A percentile compares a stretch with the other conserved stretches of the same genome.
Conservation (phyloP, 1,140 invertebrate genomes). For the Bacillus rossius region DNA sequence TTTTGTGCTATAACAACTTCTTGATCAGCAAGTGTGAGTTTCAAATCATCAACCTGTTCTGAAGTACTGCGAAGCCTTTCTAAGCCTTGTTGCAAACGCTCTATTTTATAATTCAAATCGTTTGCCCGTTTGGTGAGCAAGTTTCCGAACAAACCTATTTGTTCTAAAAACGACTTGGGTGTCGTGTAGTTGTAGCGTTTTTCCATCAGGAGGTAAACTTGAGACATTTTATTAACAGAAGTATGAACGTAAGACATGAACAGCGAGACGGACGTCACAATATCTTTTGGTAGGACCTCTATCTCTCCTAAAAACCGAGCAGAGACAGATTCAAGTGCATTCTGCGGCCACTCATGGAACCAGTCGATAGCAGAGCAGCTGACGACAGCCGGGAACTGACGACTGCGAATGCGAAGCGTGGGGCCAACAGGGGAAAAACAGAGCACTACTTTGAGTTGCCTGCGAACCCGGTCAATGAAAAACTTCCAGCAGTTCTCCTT, state of each 20-base stretch:
- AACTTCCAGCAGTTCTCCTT: constrained; percentile 94
- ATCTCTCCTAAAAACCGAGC: constrained; percentile 73
- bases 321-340: constrained; percentile 87
- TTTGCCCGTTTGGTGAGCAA: constrained; percentile 69
- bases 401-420: constrained; percentile 73
- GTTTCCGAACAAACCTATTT: constrained; percentile 83
- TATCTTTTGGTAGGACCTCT: constrained; percentile 52
- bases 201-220: constrained; percentile 77
- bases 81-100: constrained; percentile 79
- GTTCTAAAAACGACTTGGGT: constrained; percentile 93
- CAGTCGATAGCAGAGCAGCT: constrained; percentile 92
- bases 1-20: constrained; percentile 84
- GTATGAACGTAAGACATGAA: constrained; percentile 92
- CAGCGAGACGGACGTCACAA: constrained; percentile 61
- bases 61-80: constrained; percentile 79
- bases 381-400: constrained; percentile 92
- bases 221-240: constrained; percentile 81
- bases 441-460: constrained; percentile 69
- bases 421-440: constrained; percentile 91
- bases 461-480: constrained; percentile 86
- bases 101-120: constrained; percentile 74
- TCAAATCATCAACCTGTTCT: constrained; percentile 66
- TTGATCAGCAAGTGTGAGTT: constrained; percentile 79
- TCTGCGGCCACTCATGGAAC: constrained; percentile 95
- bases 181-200: constrained; percentile 94